These are phyloP conservation scores for Drosophila sulfurigaster DNA, from an alignment of 1,140 invertebrate species.

Conservation along the genomic window DNA sequence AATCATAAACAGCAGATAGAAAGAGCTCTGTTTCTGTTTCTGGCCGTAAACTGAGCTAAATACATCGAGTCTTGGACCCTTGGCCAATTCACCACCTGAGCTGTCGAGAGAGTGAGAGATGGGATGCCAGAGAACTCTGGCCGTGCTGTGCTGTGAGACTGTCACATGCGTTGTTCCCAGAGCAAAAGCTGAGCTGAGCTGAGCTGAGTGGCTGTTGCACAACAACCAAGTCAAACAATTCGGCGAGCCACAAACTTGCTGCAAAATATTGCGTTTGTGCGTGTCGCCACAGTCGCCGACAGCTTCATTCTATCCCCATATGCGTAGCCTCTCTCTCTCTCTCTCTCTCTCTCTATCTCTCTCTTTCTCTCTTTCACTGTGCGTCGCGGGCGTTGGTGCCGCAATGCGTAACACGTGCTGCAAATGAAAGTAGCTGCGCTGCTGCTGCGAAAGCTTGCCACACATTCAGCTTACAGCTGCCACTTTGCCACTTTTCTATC, in stretches of 20 bases:
- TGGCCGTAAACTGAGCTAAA: conserved; percentile 31
- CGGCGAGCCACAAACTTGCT: conserved; percentile 71
- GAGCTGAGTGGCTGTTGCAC: conserved; percentile 22
- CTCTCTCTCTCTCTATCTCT: background rate
- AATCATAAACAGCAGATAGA: conserved; percentile 53
- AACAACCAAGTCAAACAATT: conserved; percentile 63
- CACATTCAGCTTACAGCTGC: conserved; percentile 9
- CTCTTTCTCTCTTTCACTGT: background rate
- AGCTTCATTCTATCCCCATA: conserved; percentile 29
- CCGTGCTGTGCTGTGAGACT: conserved; percentile 11
- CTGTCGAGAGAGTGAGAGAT: background rate
- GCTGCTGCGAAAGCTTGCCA: conserved; percentile 12
- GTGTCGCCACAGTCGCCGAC: conserved; percentile 41
- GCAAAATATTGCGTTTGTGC: conserved; percentile 76
- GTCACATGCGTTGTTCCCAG: conserved; percentile 21
- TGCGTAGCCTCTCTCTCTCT: background rate
- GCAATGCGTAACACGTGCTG: conserved; percentile 65
- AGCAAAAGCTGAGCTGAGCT: too few relatives aligned
- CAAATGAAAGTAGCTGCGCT: conserved; percentile 38
- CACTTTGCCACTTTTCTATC: background rate
- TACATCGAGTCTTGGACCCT: conserved; percentile 23
- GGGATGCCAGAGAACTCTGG: conserved; percentile 21
- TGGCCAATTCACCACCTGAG: conserved; percentile 32
- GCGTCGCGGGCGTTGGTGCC: conserved; percentile 23
- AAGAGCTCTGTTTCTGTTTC: conserved; percentile 2